Percentiles rank a stretch among this genome's conserved stretches.
These are phyloP conservation scores for Polydrusus pterygomalis DNA, from an alignment of 2,888 invertebrate genomes.

Conservation along the genomic window DNA sequence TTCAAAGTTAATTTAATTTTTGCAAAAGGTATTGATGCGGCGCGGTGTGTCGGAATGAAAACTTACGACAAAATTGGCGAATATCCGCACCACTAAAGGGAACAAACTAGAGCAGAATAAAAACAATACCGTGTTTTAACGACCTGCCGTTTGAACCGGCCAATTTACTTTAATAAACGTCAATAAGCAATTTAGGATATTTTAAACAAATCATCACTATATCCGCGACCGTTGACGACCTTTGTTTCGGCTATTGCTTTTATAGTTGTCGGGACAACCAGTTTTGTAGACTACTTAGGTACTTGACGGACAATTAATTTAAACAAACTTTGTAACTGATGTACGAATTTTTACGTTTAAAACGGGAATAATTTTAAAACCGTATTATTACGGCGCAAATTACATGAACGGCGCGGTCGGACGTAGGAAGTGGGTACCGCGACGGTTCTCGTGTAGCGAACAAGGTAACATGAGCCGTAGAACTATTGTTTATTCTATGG, in stretches of 20 bases:
- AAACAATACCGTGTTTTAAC: slow-evolving; percentile 28
- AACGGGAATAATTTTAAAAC: slow-evolving; percentile 32
- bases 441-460: slow-evolving; percentile 18
- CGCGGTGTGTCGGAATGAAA: neutral
- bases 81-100: neutral
- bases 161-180: slow-evolving; percentile 30
- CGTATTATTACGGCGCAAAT: slow-evolving; percentile 35
- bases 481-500: slow-evolving; percentile 56
- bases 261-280: slow-evolving; percentile 15
- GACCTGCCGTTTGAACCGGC: slow-evolving; percentile 11
- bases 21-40: neutral
- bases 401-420: slow-evolving; percentile 34
- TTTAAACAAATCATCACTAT: slow-evolving; percentile 11
- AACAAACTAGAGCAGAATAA: slow-evolving; percentile 28
- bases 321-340: slow-evolving; percentile 22
- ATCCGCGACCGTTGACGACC: slow-evolving; percentile 36
- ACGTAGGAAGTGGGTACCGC: slow-evolving; percentile 35
- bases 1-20: neutral
- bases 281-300: slow-evolving; percentile 8
- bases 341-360: neutral
- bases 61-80: neutral
- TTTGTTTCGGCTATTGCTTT: slow-evolving; percentile 14
- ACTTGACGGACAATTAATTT: slow-evolving; percentile 10
- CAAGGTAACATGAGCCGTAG: slow-evolving; percentile 41
- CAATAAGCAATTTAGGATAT: slow-evolving; percentile 28